Evolutionary conservation across 2,888 invertebrate genomes (phyloP), one percentile per base, ranked within the genome.

Genomic region (Acrobeloides nanus): DNA sequence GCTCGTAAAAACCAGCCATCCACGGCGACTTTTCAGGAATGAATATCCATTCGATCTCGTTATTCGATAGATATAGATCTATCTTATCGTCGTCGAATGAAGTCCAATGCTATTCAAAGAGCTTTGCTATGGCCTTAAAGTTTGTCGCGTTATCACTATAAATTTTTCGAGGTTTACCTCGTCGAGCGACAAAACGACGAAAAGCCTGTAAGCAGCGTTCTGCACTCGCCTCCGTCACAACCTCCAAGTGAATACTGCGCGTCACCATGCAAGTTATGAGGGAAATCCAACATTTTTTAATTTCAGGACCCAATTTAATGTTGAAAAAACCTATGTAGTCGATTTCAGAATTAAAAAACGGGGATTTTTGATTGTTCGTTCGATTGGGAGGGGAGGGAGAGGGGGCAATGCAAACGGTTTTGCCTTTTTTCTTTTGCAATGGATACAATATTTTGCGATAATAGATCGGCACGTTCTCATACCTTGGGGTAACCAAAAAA

Each of bases 141-240:
- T 75, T 76, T 0, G 64, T 68, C 0, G 73, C 73, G 43, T 75
- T 75, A 34, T 76, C 75, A 27, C 62, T 62, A 6, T 15, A 15
- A 15, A 38, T 59, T 1, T 56, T 44, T 3, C n/a, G 40, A 0
- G 73, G 73, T 29, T 70, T 48, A 4, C 74, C 67, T 15, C 68
- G 47, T 34, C 70, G 49, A 1, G 64, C 59, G 20, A 74, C 57
- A 31, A 75, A 75, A 32, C 72, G 43, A 24, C 67, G 42, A 8
- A 76, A 50, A n/a, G 61, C 56, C 35, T 53, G 54, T 6, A 74
- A 21, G 38, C 74, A 74, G 24, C 55, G 53, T 10, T 57, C 46
- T 1, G 68, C 66, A 3, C 61, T 64, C 15, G 73, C 51, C 1
- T 65, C 57, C 0, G 51, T 51, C 1, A 68, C 49, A 10, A 74